Evolutionary conservation across 2,113 vertebrate species (phyloP), one percentile per base, ranked within the genome.

Genomic region (Gallinago undulata): DNA sequence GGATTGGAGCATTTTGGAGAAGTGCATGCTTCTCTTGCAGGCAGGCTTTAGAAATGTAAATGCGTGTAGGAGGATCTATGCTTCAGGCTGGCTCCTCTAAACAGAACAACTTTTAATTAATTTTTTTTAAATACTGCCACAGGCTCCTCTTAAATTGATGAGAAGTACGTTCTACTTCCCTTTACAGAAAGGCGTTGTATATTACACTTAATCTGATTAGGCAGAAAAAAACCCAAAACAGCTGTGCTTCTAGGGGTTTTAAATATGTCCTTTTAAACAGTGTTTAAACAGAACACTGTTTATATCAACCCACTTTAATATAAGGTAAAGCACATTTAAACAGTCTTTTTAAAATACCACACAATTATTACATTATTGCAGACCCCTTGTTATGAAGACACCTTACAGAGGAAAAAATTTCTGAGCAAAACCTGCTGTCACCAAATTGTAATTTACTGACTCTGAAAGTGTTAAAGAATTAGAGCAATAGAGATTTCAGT

Each of bases 41-140:
- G 87, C 48, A 95, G 67, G 50, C 68, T 93, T 96, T 84, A 96
- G 91, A 96, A 96, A 97, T 92, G 82, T 96, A 95, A 97, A 97
- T 3, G 6, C 22, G 3, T 48, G 48, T 53, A 90, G 93, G 90
- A 96, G 86, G 89, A 97, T 90, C 94, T 94, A 19, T 77, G 92
- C 94, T 96, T 84, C 80, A 96, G 96, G 83, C 91, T 91, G 91
- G 63, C 84, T 97, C 67, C 93, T 97, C 95, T 94, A 88, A 97
- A 97, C 84, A 93, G 83, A 97, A 92, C 87, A 97, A 94, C 70
- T 97, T 97, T 93, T 97, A 97, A 97, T 97, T 97, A 97, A 79
- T 89, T 87, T 92, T 92, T 79, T 77, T 78, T 4, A 84, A 95
- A 97, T 90, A 87, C 64, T 11, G 37, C 97, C 94, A 94, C 39